These are phyloP conservation scores for Pteropus rufus DNA, from an alignment of 2,797 vertebrate species.

Conservation along the genomic window DNA sequence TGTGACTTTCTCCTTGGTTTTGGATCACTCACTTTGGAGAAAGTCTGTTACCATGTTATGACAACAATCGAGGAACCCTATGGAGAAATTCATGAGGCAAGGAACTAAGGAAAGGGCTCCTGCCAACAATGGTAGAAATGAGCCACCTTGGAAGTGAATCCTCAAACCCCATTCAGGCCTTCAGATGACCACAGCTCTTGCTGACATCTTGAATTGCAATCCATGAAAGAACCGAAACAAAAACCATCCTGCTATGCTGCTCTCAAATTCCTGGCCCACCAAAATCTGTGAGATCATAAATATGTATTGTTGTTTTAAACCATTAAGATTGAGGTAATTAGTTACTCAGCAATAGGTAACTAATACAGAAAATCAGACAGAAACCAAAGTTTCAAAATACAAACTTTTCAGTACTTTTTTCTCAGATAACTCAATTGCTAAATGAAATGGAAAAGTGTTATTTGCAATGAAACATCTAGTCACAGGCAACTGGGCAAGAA, in stretches of 20 bases:
- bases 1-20: background rate
- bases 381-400: background rate
- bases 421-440: background rate
- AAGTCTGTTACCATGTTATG: background rate
- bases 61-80: background rate
- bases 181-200: background rate
- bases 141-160: background rate
- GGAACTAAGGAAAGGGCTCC: background rate
- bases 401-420: background rate
- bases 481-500: background rate
- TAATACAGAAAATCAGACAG: background rate
- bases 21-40: background rate
- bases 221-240: background rate
- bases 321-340: background rate
- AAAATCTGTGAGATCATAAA: background rate
- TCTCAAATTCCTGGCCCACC: background rate
- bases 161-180: background rate
- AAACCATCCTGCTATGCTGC: background rate
- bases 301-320: background rate
- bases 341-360: background rate
- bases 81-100: background rate
- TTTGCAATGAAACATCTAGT: background rate
- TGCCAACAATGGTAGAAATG: background rate
- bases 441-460: background rate
- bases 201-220: background rate